These are phyloP conservation scores for Platycnemis pennipes DNA, from an alignment of 2,888 invertebrate species.

Conservation along the genomic window DNA sequence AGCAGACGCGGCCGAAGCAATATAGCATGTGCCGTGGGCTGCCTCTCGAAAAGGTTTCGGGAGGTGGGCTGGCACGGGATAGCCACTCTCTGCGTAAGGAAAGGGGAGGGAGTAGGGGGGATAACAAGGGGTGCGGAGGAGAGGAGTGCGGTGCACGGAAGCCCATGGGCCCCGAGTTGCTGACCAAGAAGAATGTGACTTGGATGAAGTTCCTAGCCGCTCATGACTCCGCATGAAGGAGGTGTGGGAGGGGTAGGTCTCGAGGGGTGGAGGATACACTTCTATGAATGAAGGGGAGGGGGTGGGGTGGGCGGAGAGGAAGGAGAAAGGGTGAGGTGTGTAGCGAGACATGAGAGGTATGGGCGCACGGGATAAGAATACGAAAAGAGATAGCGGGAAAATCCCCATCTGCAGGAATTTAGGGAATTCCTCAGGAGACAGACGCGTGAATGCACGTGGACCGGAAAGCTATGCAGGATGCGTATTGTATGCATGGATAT, in stretches of 20 bases:
- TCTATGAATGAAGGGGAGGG: background rate
- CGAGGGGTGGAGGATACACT: background rate
- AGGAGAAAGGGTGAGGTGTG: background rate
- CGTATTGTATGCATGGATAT: background rate
- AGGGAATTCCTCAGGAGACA: background rate
- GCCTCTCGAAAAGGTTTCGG: constrained; percentile 25
- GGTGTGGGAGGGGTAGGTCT: background rate
- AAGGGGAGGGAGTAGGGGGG: background rate
- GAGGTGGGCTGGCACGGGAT: background rate
- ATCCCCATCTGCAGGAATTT: background rate
- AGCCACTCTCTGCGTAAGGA: background rate
- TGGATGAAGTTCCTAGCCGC: constrained; percentile 55
- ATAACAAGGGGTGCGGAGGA: background rate
- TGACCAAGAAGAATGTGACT: constrained; percentile 68
- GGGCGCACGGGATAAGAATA: background rate
- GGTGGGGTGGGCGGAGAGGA: background rate
- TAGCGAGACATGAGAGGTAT: background rate
- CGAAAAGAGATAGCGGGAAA: background rate
- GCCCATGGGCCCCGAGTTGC: constrained; percentile 13
- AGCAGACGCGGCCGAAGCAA: constrained; percentile 40
- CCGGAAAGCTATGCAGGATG: background rate
- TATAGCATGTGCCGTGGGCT: constrained; percentile 60
- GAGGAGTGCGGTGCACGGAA: background rate
- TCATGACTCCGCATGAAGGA: constrained; percentile 42
- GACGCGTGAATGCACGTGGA: background rate